A percentile compares a stretch with the other conserved stretches of the same genome.
Evolutionary conservation across 2,797 vertebrate genomes (phyloP).

Genomic region (Salarias fasciatus): DNA sequence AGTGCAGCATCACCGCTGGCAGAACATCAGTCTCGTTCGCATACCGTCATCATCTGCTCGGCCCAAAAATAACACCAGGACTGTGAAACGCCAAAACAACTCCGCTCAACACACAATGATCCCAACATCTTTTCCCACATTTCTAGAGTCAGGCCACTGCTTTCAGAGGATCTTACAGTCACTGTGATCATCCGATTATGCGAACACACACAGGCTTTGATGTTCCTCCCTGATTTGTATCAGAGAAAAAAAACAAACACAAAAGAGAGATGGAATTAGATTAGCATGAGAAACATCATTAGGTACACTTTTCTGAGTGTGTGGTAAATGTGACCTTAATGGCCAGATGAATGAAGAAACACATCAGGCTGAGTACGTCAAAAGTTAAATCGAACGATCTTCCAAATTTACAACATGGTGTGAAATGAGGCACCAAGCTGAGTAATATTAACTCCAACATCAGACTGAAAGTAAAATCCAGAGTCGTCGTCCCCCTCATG

Average conservation of each 20-base stretch:
- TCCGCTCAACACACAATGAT: slow-evolving; percentile 7
- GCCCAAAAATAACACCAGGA: slow-evolving; percentile 6
- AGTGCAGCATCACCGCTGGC: background rate
- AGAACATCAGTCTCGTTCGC: background rate
- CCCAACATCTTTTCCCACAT: slow-evolving; percentile 27
- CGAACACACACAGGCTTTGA: slow-evolving; percentile 47
- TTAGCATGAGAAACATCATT: slow-evolving; percentile 35
- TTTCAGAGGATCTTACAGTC: slow-evolving; percentile 29
- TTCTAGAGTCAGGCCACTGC: slow-evolving; percentile 16
- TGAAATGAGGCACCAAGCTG: slow-evolving; percentile 12
- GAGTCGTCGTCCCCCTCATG: slow-evolving; percentile 5
- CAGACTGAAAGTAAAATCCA: slow-evolving; percentile 22
- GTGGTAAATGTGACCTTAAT: slow-evolving; percentile 50
- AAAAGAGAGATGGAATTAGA: slow-evolving; percentile 38
- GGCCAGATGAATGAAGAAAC: slow-evolving; percentile 39
- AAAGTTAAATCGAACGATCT: slow-evolving; percentile 31
- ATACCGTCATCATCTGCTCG: background rate
- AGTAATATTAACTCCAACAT: slow-evolving; percentile 7
- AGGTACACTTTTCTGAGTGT: slow-evolving; percentile 26
- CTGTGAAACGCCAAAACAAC: slow-evolving; percentile 17
- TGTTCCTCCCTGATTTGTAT: slow-evolving; percentile 56
- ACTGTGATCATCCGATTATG: slow-evolving; percentile 32
- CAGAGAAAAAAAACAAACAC: slow-evolving; percentile 61
- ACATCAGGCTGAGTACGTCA: slow-evolving; percentile 9
- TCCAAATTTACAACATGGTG: slow-evolving; percentile 2